phyloP scores from a whole-genome alignment of 2,888 invertebrate species.

The Drosophila rellima region DNA sequence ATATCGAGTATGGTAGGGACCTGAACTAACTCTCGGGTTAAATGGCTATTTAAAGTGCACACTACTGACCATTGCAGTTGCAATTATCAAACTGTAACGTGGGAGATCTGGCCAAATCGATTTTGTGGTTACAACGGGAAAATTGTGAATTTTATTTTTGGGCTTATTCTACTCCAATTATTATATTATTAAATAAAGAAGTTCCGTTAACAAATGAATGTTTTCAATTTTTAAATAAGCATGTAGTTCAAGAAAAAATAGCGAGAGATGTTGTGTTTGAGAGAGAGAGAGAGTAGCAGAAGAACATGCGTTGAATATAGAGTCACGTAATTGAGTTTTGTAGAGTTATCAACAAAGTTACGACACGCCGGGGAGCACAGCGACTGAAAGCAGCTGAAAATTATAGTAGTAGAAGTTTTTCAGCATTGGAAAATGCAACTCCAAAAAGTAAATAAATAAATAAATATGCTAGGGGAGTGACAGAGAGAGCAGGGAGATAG shows the following conservation, averaged over 20 bases:
- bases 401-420: slow-evolving; percentile 36
- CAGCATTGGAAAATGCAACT: slow-evolving; percentile 46
- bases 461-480: slow-evolving; percentile 22
- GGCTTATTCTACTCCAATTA: slow-evolving; percentile 8
- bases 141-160: background rate
- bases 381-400: slow-evolving; percentile 32
- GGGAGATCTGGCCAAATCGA: slow-evolving; percentile 34
- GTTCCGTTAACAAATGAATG: background rate
- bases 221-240: slow-evolving; percentile 32
- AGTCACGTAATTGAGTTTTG: slow-evolving; percentile 71
- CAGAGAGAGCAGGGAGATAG: background rate
- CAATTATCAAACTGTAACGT: slow-evolving; percentile 43
- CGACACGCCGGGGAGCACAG: slow-evolving; percentile 40
- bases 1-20: slow-evolving; percentile 11
- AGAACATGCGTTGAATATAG: slow-evolving; percentile 35
- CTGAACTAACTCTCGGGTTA: background rate
- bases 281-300: background rate
- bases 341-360: slow-evolving; percentile 63
- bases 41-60: slow-evolving; percentile 37
- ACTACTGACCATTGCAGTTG: slow-evolving; percentile 35
- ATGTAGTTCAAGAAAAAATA: slow-evolving; percentile 11
- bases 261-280: background rate
- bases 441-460: slow-evolving; percentile 59
- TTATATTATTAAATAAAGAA: background rate
- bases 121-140: slow-evolving; percentile 20